Conservation (phyloP, 2,113 vertebrate species). For the Panthera tigris region DNA sequence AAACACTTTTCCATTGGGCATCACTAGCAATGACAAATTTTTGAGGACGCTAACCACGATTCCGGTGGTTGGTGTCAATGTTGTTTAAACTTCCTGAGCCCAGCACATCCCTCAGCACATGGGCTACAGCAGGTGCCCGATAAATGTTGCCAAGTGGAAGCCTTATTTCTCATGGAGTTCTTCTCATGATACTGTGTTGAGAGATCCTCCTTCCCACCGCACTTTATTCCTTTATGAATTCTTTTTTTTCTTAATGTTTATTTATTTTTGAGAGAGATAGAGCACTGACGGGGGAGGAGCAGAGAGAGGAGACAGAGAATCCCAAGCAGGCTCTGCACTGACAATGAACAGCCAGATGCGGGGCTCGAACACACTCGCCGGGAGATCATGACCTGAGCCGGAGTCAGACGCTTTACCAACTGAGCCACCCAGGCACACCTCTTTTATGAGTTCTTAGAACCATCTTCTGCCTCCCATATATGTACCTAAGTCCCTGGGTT, state of each 20-base stretch:
- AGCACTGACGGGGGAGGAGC: not conserved
- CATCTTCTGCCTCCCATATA: not conserved
- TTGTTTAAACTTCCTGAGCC: not conserved
- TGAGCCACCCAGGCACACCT: not conserved
- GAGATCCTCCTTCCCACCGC: not conserved
- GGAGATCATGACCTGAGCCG: not conserved
- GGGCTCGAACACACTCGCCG: not conserved
- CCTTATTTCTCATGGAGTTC: not conserved
- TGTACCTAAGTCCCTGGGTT: not conserved
- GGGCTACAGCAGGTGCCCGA: no score
- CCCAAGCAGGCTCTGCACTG: not conserved
- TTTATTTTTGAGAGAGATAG: not conserved
- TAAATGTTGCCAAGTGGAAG: not conserved
- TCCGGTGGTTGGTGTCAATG: accelerated
- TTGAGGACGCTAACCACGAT: not conserved
- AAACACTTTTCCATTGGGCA: not conserved
- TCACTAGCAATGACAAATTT: not conserved
- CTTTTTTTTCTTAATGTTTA: not conserved
- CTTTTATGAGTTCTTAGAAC: not conserved
- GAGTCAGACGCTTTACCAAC: not conserved
- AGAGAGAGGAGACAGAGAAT: not conserved
- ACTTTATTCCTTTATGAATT: not conserved
- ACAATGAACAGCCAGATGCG: not conserved
- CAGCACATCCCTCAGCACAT: not conserved
- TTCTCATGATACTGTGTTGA: not conserved